Evolutionary conservation across 2,113 vertebrate genomes (phyloP), one percentile per base, ranked within the genome.

Genomic region (Proterorhinus semilunaris): DNA sequence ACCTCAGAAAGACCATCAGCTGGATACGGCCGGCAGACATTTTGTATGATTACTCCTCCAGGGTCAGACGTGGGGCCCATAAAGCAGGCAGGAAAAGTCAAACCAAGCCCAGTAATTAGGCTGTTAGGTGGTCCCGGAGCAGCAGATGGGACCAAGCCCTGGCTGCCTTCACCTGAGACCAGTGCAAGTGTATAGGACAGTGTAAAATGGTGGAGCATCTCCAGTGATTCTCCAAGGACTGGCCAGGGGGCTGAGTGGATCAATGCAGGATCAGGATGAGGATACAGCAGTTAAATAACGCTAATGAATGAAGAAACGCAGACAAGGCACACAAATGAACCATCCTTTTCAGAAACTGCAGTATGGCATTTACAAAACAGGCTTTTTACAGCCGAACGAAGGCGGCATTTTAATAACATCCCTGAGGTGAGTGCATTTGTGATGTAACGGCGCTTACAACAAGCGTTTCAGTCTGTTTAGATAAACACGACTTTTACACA

Each of bases 141-240:
- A 77, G 67, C 86, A 86, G 80, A 80, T 85, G 84, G 82, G 69
- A 76, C 77, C 81, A 80, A 86, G 82, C 81, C 78, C 79, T 68
- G 54, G 54, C 21, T 51, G 71, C 46, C 50, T 80, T 81, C 71
- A 87, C 82, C 79, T 75, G 80, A 86, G 67, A 84, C 66, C 2
- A 75, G 46, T 66, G 76, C 65, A 42, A 61, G 72, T 78, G 66
- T 49, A 51, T 15, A 54, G 74, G 57, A 44, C 13, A 51, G 11
- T 50, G 65, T 86, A 84, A 87, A 87, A 87, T 78, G 69, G 80
- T 73, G 68, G 78, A 82, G 71, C 58, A 62, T 52, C 72, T 79
- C 67, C 75, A 53, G 65, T 43, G 69, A 78, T 49, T 64, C 72
- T 69, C 52, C 7, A 55, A 52, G 68, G 79, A 69, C 63, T 48